Evolutionary conservation across 2,113 vertebrate species (phyloP), one percentile per base, ranked within the genome.

Genomic region (Cricetomys ansorgei): DNA sequence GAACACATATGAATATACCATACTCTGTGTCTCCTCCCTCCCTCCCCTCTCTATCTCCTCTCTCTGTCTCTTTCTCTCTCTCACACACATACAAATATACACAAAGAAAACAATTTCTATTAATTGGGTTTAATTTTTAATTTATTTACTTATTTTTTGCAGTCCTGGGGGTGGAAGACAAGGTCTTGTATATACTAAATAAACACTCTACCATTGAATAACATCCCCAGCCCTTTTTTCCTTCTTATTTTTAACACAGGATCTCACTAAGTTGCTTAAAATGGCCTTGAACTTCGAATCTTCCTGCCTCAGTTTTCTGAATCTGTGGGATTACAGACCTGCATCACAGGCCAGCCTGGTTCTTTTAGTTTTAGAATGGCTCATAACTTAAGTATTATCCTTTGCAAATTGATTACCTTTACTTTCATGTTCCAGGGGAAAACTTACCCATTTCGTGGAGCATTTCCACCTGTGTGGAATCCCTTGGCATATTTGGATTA

Each of bases 401-500:
- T 73, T 77, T 97, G 91, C 65, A 97, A 43, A 43, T 69, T 77
- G 9, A 19, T 94, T 84, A 2, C 75, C 29, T 53, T 98, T 89
- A 86, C 88, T 83, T 97, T 48, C 98, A 45, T 95, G 19, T 98
- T 98, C 64, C 67, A 99, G 99, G 99, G 99, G 40, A 99, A 98
- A 97, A 98, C 97, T 70, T 94, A 81, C 13, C 55, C 94, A 90
- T 97, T 99, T 57, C 34, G 11, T 0, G 98, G 96, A 34, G 94
- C 98, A 64, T 98, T 97, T 81, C 99, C 99, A 92, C 94, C 98
- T 37, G 94, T 98, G 4, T 99, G 99, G 98, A 99, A 99, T 96
- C 98, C 98, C 25, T 96, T 99, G 0, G 96, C 98, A 57, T 98
- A 98, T 96, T 77, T 99, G 98, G 99, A 99, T 98, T 99, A 98